Evolutionary conservation across 1,140 invertebrate genomes (phyloP), one percentile per base, ranked within the genome.

Genomic region (Drosophila elegans): DNA sequence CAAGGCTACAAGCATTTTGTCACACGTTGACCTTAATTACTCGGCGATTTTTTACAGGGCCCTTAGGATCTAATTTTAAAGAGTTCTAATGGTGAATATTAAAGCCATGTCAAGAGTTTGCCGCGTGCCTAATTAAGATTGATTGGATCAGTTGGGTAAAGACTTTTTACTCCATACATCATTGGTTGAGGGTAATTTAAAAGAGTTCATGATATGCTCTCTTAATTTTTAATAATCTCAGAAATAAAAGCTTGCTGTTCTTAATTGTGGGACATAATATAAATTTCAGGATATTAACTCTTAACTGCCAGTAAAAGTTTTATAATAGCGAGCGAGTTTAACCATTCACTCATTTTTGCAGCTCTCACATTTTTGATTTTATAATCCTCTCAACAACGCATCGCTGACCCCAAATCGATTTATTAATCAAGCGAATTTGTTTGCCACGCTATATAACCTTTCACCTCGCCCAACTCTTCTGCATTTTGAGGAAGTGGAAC

Each of bases 11-110:
- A 69, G 61, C 59, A 64, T 63, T 73, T 77, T 60, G 61, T 67
- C 59, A 76, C 74, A 62, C 53, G 64, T 62, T 81, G 78, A 77
- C 78, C 78, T 53, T 81, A 81, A 81, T 81, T 73, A 81, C 73
- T 66, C 16, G 64, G 9, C 9, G 2, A 34, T 46, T 46, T 48
- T 62, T 25, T 42, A 62, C 16, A 32, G 54, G 10, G n/a, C 39
- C 38, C 29, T 32, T 52, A 52, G 54, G 36, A 5, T 59, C 12
- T 6, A 21, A 42, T 42, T 42, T 59, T 60, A 60, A 61, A 27
- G 60, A 60, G 7, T 27, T 9, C 27, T 10, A 41, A 32, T 41
- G 59, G 7, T 3, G 49, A 11, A 36, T 21, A 36, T 52, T 52
- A 36, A 52, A 52, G 49, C 9, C 42, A 39, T 3, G 38, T 12